Percentiles rank a stretch among this genome's conserved stretches.
Evolutionary conservation across 37 sponge, comb jelly and placozoan genomes (phyloP).

Genomic region (Dysidea cf. avara): DNA sequence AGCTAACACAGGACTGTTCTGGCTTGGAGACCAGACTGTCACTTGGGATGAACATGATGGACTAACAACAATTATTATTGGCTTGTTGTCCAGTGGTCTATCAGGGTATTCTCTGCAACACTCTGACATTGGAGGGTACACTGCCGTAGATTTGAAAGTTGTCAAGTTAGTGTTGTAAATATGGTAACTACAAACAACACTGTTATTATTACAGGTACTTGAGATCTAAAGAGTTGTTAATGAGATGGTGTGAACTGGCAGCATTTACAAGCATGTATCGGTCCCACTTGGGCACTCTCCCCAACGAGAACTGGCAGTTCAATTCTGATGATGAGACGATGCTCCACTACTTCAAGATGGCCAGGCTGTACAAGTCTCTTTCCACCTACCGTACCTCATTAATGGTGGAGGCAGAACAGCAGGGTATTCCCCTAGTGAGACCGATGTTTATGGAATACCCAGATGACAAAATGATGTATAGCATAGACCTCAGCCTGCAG

Average conservation of each 20-base stretch:
- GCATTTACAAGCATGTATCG: conserved; percentile 65
- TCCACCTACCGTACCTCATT: conserved; percentile 47
- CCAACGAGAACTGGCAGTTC: conserved; percentile 69
- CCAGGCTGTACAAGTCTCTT: conserved; percentile 57
- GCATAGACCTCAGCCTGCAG: conserved; percentile 23
- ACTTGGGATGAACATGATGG: conserved; percentile 79
- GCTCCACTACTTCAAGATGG: conserved; percentile 74
- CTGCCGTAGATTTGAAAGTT: conserved; percentile 26
- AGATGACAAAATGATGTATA: conserved; percentile 30
- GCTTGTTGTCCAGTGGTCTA: conserved; percentile 54
- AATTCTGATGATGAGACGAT: conserved; percentile 56
- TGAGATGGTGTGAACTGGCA: conserved; percentile 79
- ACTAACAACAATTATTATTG: conserved; percentile 60
- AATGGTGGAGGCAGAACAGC: conserved; percentile 42
- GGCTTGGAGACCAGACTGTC: conserved; percentile 81
- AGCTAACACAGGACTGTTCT: conserved; percentile 36
- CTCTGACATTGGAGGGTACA: conserved; percentile 87
- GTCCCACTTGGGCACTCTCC: conserved; percentile 74
- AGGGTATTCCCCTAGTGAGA: conserved; percentile 63
- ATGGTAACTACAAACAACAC: neutral
- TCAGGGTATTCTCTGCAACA: conserved; percentile 65
- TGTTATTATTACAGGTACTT: conserved; percentile 29
- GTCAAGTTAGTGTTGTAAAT: conserved; percentile 24
- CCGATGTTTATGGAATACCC: conserved; percentile 63
- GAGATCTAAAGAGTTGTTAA: conserved; percentile 55